phyloP scores from a whole-genome alignment of 2,113 vertebrate species.

The Dicrurus megarhynchus region DNA sequence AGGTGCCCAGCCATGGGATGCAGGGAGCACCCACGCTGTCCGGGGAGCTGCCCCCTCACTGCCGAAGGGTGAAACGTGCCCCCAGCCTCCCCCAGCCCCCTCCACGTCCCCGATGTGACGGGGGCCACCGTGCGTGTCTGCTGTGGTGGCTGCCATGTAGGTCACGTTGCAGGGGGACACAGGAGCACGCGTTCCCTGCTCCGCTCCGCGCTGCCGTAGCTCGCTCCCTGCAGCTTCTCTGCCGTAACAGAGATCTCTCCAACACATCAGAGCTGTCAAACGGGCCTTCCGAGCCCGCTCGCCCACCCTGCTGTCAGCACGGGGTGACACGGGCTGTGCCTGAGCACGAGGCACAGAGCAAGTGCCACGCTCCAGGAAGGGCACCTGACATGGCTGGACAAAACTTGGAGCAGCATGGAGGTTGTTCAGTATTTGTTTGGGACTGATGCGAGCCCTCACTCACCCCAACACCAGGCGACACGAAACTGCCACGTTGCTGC shows the following conservation, averaged over 20 bases:
- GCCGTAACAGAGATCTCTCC: not conserved
- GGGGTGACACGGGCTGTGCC: not conserved
- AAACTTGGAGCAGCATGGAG: not conserved
- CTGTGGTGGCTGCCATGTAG: not conserved
- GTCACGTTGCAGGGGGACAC: not conserved
- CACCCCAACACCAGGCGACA: not conserved
- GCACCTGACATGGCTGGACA: not conserved
- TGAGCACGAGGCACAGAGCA: fast-evolving
- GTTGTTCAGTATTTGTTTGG: fast-evolving
- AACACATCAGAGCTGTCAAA: not conserved
- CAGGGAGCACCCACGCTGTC: fast-evolving
- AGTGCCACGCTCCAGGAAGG: not conserved
- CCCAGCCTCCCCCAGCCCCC: no score
- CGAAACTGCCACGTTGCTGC: not conserved
- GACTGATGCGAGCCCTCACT: not conserved
- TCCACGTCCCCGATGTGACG: fast-evolving
- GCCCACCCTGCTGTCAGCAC: not conserved
- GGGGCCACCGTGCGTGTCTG: not conserved
- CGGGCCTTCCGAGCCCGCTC: not conserved
- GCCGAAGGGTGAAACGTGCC: not conserved
- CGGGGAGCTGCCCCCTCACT: not conserved
- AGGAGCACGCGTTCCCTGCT: not conserved
- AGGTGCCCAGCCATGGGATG: fast-evolving
- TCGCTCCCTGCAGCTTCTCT: not conserved
- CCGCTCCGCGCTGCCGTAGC: not conserved